Evolutionary conservation across 1,140 invertebrate genomes (phyloP), one percentile per base, ranked within the genome.

Genomic region (Drosophila obscura): DNA sequence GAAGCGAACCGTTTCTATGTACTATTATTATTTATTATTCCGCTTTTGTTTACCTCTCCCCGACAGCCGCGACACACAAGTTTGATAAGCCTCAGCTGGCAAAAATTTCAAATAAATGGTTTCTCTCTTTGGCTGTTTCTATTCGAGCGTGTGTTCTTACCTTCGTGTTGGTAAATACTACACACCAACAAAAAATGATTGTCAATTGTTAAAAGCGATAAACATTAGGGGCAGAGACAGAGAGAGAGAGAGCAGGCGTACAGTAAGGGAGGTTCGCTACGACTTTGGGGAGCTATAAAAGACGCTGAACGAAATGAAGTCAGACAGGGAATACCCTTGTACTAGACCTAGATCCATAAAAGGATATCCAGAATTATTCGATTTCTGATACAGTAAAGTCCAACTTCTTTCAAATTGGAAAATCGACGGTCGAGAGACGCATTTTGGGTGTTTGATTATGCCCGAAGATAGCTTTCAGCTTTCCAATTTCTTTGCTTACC

Each of bases 41-140:
- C 43, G 51, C 58, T 57, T 77, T 83, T 88, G 84, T 88, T 88
- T 83, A 88, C 77, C 73, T 66, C 35, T 69, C 62, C 59, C 26
- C 61, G 56, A 61, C 46, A 57, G 50, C 55, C 50, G 35, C 43
- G 41, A 72, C 50, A 64, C 50, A 45, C 79, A 73, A 22, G 55
- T 77, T 75, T 87, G 82, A 87, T 88, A 87, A 87, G 82, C 73
- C 49, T 51, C 65, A 77, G 39, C 59, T 66, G 74, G 53, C 69
- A 65, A 66, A 69, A 61, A 57, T 46, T 61, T 39, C 24, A 68
- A 58, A 61, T 51, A 75, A 56, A 50, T 53, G 55, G 48, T 55
- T 60, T 52, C 63, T 49, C 35, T 46, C 22, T 39, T 39, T 13
- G 4, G 0, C 35, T 39, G 11, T 13, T 13, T 39, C 35, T 19